Conservation (phyloP, 2,113 vertebrate genomes). For the Elanoides forficatus region DNA sequence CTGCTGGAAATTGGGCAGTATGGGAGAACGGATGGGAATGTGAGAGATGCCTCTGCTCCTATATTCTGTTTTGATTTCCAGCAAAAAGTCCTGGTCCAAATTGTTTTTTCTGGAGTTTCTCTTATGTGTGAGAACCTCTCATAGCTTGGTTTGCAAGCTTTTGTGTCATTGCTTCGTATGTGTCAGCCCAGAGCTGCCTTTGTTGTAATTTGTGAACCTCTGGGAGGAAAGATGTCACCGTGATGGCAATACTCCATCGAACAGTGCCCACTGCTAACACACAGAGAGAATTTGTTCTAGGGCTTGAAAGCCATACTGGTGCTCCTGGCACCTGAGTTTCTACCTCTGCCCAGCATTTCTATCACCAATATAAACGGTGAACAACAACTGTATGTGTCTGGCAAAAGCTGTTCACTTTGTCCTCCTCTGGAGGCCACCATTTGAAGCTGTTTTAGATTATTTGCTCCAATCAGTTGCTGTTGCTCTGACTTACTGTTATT, state of each 20-base stretch:
- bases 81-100: background rate
- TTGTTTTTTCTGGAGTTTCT: background rate
- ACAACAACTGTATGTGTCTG: background rate
- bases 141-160: background rate
- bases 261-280: background rate
- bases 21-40: accelerated
- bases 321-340: background rate
- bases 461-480: background rate
- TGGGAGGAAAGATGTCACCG: background rate
- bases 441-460: background rate
- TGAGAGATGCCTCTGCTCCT: background rate
- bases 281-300: background rate
- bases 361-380: background rate
- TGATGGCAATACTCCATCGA: background rate
- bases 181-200: background rate
- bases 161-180: background rate
- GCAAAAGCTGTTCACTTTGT: background rate
- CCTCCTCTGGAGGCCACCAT: background rate
- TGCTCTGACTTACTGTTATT: background rate
- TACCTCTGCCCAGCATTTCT: background rate
- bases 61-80: background rate
- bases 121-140: background rate
- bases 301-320: background rate
- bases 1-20: background rate
- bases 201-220: background rate